Conservation (phyloP, 2,113 vertebrate species). For the Epinephelus moara region DNA sequence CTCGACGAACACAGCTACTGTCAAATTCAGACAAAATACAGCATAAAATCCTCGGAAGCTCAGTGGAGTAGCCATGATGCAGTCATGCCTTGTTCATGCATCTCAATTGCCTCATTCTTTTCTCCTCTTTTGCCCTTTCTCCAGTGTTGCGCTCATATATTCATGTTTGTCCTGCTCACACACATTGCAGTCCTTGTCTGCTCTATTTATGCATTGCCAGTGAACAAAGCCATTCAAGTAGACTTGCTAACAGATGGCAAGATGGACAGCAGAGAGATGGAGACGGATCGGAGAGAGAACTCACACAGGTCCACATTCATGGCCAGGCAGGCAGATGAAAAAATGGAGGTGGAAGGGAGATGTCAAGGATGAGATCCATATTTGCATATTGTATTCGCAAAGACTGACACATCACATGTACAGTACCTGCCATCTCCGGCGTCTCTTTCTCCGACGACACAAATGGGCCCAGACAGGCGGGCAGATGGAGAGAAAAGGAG, state of each 20-base stretch:
- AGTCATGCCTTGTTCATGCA: conserved; percentile 8
- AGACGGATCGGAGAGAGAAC: conserved; percentile 35
- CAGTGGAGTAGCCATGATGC: not conserved
- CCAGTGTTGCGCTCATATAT: conserved; percentile 6
- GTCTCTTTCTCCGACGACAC: conserved; percentile 11
- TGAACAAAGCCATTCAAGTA: conserved; percentile 40
- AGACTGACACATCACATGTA: conserved; percentile 24
- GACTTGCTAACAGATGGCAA: conserved; percentile 65
- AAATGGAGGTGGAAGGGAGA: conserved; percentile 18
- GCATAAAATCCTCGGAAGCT: conserved; percentile 9
- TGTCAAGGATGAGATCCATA: conserved; percentile 5
- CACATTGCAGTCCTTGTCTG: conserved; percentile 56
- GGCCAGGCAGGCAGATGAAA: conserved; percentile 9
- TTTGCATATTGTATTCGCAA: conserved; percentile 34
- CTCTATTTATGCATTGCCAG: conserved; percentile 35
- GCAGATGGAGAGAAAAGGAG: conserved; percentile 37
- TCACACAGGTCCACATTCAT: conserved; percentile 28
- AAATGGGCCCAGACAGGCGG: conserved; percentile 32
- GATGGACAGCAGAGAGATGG: conserved; percentile 16
- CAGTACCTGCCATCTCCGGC: conserved; percentile 24
- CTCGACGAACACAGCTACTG: conserved; percentile 34
- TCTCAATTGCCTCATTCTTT: conserved; percentile 39
- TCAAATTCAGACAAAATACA: conserved; percentile 38
- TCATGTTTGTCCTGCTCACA: conserved; percentile 24
- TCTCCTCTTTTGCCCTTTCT: conserved; percentile 9